Base-by-base conservation (phyloP, 2,113 vertebrate genomes). In the Macrotus californicus region DNA sequence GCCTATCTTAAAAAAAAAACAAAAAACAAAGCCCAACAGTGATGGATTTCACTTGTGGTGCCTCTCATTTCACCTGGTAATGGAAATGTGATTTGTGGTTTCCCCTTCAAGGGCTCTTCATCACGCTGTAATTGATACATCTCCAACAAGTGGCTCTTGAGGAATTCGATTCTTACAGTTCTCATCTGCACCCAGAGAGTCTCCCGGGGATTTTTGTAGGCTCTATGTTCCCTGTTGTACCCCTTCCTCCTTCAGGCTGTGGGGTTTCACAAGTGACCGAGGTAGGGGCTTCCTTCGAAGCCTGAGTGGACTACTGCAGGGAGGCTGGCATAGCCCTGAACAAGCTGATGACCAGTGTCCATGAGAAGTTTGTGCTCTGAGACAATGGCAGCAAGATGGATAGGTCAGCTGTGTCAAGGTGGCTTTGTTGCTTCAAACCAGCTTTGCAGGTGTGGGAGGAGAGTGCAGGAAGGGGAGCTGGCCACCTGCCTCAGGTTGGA, bases 71-170 rank as follows among this genome's bases (percentile, higher is more conserved):
- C 36, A 29, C 54, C 69, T 54, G 93, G 82, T 97, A 96, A 91
- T 97, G 92, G 64, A 89, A 19, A 81, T 94, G 83, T 96, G 75
- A 93, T 95, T 97, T 97, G 94, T 88, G 97, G 96, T 96, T 97
- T 85, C 94, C 24, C 92, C 82, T 84, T 80, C 0, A 61, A 61
- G 18, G 69, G 0, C 70, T 90, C 12, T 97, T 96, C 73, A 96
- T 96, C 95, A 96, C 85, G 15, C 0, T 0, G 50, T 89, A 76
- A 84, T 96, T 89, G 96, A 96, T 97, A 94, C 21, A 70, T 89
- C 93, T 81, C 84, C 77, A 76, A 56, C 93, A 96, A 95, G 97
- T 95, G 94, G 90, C 94, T 93, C 0, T 73, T 66, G 83, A 87
- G 90, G 77, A 94, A 80, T 87, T 95, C 29, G 10, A 10, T 95